Evolutionary conservation across 2,113 vertebrate species (phyloP).

Genomic region (Gulo gulo): DNA sequence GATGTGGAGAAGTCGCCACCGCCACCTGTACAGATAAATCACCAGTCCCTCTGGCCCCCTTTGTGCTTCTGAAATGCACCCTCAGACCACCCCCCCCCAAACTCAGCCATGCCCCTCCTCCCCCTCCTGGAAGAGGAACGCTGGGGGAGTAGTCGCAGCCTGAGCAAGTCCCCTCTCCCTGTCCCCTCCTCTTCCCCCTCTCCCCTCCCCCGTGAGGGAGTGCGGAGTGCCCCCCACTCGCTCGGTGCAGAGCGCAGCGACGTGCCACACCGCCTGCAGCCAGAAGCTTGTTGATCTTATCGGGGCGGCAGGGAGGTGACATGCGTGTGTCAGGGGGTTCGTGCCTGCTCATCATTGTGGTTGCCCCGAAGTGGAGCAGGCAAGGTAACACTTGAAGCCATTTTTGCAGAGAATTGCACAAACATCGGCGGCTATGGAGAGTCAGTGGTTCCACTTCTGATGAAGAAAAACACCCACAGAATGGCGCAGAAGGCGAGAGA

Average conservation of each 20-base stretch:
- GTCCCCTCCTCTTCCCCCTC: too few relatives aligned
- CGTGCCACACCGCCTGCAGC: not conserved
- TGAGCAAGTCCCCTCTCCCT: fast-evolving
- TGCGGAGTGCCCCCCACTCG: not conserved
- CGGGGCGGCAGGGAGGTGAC: not conserved
- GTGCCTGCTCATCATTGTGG: conserved; percentile 69
- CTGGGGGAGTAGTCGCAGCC: fast-evolving
- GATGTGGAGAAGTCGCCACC: not conserved
- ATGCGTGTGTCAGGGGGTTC: conserved; percentile 23
- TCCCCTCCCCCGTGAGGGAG: too few relatives aligned
- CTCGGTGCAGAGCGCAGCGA: not conserved
- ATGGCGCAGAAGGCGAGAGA: not conserved
- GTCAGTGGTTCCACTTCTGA: conserved; percentile 41
- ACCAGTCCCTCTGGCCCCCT: not conserved
- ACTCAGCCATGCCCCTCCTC: not conserved
- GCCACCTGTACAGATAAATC: not conserved
- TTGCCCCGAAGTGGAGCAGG: conserved; percentile 48
- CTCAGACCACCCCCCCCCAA: not conserved
- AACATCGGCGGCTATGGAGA: conserved; percentile 18
- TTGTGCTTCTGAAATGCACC: not conserved
- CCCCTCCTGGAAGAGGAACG: not conserved
- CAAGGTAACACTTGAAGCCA: conserved; percentile 57
- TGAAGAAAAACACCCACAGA: conserved; percentile 58
- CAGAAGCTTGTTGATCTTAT: conserved; percentile 61
- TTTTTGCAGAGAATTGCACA: conserved; percentile 73